Evolutionary conservation across 2,113 vertebrate genomes (phyloP).

Genomic region (Oncorhynchus gorbuscha): DNA sequence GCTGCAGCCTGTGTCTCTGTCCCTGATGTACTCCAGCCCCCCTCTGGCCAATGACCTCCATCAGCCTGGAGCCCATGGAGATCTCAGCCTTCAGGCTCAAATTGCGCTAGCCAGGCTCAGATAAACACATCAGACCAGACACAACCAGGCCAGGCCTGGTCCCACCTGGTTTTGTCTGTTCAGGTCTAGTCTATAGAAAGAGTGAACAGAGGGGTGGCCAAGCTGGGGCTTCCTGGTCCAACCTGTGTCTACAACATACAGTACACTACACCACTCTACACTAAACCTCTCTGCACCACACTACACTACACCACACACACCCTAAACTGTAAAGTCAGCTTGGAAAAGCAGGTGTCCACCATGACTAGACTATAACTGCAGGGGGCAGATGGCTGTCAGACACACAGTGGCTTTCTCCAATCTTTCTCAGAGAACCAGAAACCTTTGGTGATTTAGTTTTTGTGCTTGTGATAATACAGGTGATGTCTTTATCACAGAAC

Average conservation of each 20-base stretch:
- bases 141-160: conserved; percentile 5
- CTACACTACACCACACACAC: neutral
- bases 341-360: conserved; percentile 29
- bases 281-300: neutral
- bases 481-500: conserved; percentile 5
- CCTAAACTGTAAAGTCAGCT: conserved; percentile 8
- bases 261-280: conserved; percentile 10
- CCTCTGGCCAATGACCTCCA: conserved; percentile 77
- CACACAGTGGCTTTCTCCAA: conserved; percentile 19
- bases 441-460: conserved; percentile 11
- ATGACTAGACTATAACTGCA: conserved; percentile 58
- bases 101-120: conserved; percentile 74
- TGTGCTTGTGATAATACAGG: neutral
- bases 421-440: neutral
- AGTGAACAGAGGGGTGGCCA: conserved; percentile 7
- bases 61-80: conserved; percentile 92
- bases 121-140: conserved; percentile 16
- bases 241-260: conserved; percentile 3
- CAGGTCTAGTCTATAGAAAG: neutral
- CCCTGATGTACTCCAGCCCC: conserved; percentile 82
- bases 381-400: conserved; percentile 53
- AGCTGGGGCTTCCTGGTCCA: conserved; percentile 19
- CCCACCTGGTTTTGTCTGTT: neutral
- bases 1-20: conserved; percentile 89
- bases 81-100: conserved; percentile 88